A percentile compares a stretch with the other conserved stretches of the same genome.
phyloP scores from a whole-genome alignment of 2,797 vertebrate genomes.

The Tachyglossus aculeatus region DNA sequence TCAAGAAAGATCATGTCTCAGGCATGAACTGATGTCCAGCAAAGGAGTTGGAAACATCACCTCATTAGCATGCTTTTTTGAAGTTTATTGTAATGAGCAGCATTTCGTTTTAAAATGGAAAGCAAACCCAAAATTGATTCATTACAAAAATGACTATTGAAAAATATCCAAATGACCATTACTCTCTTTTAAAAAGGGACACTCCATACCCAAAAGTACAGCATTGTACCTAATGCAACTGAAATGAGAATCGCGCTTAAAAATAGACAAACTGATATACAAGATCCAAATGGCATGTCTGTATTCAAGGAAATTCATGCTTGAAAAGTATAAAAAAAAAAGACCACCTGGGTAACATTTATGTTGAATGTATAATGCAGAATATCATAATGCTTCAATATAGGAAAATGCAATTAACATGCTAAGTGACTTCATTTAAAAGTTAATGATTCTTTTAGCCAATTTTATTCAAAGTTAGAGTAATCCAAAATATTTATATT shows the following conservation, averaged over 20 bases:
- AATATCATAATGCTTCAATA: slow-evolving; percentile 72
- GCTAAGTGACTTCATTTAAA: slow-evolving; percentile 74
- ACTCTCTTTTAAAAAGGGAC: slow-evolving; percentile 65
- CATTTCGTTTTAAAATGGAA: slow-evolving; percentile 70
- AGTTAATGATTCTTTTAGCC: slow-evolving; percentile 73
- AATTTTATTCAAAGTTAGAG: slow-evolving; percentile 76
- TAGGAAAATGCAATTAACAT: slow-evolving; percentile 76
- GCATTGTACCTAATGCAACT: slow-evolving; percentile 60
- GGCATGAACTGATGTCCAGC: slow-evolving; percentile 54
- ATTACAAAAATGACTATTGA: slow-evolving; percentile 68
- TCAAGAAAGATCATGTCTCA: slow-evolving; percentile 69
- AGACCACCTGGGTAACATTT: slow-evolving; percentile 61
- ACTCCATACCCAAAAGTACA: slow-evolving; percentile 58
- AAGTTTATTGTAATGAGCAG: slow-evolving; percentile 67
- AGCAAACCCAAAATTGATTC: slow-evolving; percentile 66
- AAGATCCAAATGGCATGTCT: slow-evolving; percentile 57
- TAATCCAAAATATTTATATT: slow-evolving; percentile 77
- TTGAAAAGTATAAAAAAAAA: slow-evolving; percentile 73
- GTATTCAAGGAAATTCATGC: slow-evolving; percentile 59
- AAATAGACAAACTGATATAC: slow-evolving; percentile 67
- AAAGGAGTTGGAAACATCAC: slow-evolving; percentile 56
- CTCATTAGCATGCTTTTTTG: slow-evolving; percentile 51
- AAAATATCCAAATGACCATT: slow-evolving; percentile 42
- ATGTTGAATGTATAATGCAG: slow-evolving; percentile 70
- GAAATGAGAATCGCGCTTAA: slow-evolving; percentile 54